Base-by-base conservation (phyloP, 2,888 invertebrate genomes). In the Lasioglossum pauxillum region DNA sequence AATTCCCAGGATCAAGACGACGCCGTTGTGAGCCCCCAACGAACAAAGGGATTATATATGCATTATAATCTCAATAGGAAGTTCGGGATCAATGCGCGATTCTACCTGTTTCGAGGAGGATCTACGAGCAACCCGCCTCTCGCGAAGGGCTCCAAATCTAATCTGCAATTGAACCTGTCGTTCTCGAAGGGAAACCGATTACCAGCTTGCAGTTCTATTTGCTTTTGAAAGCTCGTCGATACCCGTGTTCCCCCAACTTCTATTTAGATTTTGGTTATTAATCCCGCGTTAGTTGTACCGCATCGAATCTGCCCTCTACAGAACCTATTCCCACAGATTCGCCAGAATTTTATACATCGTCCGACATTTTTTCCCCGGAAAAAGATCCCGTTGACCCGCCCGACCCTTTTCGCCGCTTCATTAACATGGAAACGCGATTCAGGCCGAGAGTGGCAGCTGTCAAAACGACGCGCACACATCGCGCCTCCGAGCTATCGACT, bases 371-470 rank as follows among this genome's bases (percentile, higher is more conserved):
- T 84, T 64, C 75, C 60, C 46, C 46, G 83, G 12, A 89, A 92
- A 92, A 92, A 60, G 60, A 57, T 57, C 14, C 14, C 27, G 60
- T 1, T 1, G 27, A 16, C 23, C n/a, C 12, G 57, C 12, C 4
- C 57, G 1, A 14, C 60, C 14, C 16, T 89, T 69, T 69, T 85
- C 80, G 82, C 88, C 78, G 67, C 78, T 83, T 86, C 88, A 90
- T 92, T 92, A 91, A 91, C 92, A 90, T 89, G 92, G 86, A 89
- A 92, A 92, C 90, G 93, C 92, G 91, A 93, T 92, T 92, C 92
- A 90, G 84, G 5, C 84, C 78, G 86, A 79, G 90, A 88, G 89
- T 87, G 89, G 90, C 90, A 91, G 91, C 91, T 93, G 92, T 91
- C 93, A 92, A 91, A 92, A 91, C 88, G 89, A 83, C 75, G 69